Base-by-base conservation (phyloP, 2,888 invertebrate species). In the Chouioia cunea region DNA sequence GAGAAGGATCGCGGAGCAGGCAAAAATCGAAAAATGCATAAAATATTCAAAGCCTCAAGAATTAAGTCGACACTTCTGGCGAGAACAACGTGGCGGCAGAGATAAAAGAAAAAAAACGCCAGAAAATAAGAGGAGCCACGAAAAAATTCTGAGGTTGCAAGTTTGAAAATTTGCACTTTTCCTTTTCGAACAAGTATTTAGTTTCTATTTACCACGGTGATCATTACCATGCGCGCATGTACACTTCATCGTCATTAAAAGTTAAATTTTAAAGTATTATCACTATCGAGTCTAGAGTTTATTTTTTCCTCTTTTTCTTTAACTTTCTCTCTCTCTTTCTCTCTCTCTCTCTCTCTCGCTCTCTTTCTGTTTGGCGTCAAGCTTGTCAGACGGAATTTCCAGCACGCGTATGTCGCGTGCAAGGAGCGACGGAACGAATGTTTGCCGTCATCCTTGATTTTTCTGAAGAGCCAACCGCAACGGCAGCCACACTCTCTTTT, bases 21-120 rank as follows among this genome's bases (percentile, higher is more conserved):
- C 57, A 73, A 73, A 74, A 78, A 72, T 73, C 65, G 65, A 70
- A 69, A 73, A 54, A 62, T 63, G 69, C 69, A 69, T 73, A 69
- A 73, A 66, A 58, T 73, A 73, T 69, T 73, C 65, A 73, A 66
- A 70, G 50, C 58, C n/a, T 27, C 23, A 71, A 60, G 69, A 69
- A 73, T 73, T 73, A 73, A 73, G 62, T 63, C 73, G 73, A 63
- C 69, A 69, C 69, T 73, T 52, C 36, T 12, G 36, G 6, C 27
- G 27, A 36, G 12, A 47, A 36, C 46, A 44, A 65, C 59, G 58
- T 14, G 53, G 46, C 48, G 58, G 15, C 15, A 54, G 36, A 56
- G 22, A 65, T 56, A 36, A 63, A 72, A 68, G 56, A 58, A 54
- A 57, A 27, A 62, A 72, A 65, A 62, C 60, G 65, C 62, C 62